A percentile compares a stretch with the other conserved stretches of the same genome.
Conservation (phyloP, 2,888 invertebrate genomes). For the Mimachlamys varia region DNA sequence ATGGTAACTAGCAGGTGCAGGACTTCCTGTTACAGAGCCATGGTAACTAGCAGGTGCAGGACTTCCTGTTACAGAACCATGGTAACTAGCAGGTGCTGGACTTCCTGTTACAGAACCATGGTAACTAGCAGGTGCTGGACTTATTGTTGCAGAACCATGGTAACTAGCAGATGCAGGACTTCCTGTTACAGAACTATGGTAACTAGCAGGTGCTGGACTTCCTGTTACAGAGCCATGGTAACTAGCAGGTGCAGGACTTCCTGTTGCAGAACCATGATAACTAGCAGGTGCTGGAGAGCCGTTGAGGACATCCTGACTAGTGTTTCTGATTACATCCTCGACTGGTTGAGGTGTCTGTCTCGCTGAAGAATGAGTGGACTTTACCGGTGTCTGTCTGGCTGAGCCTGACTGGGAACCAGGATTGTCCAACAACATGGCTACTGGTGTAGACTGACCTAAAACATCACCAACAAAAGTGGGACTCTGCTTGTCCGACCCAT, state of each 20-base stretch:
- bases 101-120: neutral
- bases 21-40: conserved; percentile 39
- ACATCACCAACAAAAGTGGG: conserved; percentile 57
- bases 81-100: neutral
- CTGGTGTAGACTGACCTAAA: conserved; percentile 56
- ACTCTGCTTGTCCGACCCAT: conserved; percentile 56
- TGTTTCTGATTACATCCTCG: conserved; percentile 23
- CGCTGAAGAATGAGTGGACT: conserved; percentile 48
- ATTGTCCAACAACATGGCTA: conserved; percentile 45
- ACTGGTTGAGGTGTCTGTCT: conserved; percentile 51
- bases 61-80: conserved; percentile 5
- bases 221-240: neutral
- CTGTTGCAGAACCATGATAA: conserved; percentile 38
- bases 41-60: neutral
- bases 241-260: conserved; percentile 33
- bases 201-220: too few relatives aligned
- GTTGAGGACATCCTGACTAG: neutral
- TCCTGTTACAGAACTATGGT: conserved; percentile 30
- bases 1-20: neutral
- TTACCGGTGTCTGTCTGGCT: conserved; percentile 38
- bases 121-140: conserved; percentile 12
- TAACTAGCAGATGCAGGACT: neutral
- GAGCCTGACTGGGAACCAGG: conserved; percentile 46
- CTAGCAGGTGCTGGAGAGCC: conserved; percentile 8
- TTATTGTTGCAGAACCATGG: neutral